These are phyloP conservation scores for Charaxes varanes DNA, from an alignment of 1,140 invertebrate species.

Conservation along the genomic window DNA sequence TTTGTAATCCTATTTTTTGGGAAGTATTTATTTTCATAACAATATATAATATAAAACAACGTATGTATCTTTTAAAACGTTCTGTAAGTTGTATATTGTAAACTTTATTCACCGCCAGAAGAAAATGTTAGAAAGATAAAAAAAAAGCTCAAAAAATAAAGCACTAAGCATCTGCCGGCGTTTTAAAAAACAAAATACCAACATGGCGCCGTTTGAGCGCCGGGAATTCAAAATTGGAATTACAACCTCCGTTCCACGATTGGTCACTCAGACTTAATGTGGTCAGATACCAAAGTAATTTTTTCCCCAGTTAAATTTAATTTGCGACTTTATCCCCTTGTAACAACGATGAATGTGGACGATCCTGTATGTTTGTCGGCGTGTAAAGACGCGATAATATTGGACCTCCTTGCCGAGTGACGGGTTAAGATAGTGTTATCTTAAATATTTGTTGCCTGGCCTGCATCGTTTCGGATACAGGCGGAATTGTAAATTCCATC, in stretches of 20 bases:
- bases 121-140: too few species aligned
- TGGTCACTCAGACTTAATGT: conserved; percentile 39
- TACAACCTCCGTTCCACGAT: conserved; percentile 35
- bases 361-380: conserved; percentile 11
- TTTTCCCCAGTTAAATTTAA: neutral
- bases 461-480: conserved; percentile 10
- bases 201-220: conserved; percentile 43
- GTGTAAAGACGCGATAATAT: conserved; percentile 15
- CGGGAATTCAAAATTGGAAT: conserved; percentile 30
- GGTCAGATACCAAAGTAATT: conserved; percentile 17
- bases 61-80: too few species aligned
- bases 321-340: conserved; percentile 22
- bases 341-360: conserved; percentile 17
- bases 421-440: conserved; percentile 54
- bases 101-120: too few species aligned
- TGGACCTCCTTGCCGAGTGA: conserved; percentile 42
- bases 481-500: conserved; percentile 15
- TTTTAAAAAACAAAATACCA: conserved; percentile 33
- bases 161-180: conserved; percentile 11
- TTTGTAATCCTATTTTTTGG: too few species aligned
- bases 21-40: too few species aligned
- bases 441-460: conserved; percentile 47
- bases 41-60: too few species aligned
- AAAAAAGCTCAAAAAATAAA: conserved; percentile 7
- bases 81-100: too few species aligned